phyloP scores from a whole-genome alignment of 2,113 vertebrate genomes.

The Nettapus auritus region DNA sequence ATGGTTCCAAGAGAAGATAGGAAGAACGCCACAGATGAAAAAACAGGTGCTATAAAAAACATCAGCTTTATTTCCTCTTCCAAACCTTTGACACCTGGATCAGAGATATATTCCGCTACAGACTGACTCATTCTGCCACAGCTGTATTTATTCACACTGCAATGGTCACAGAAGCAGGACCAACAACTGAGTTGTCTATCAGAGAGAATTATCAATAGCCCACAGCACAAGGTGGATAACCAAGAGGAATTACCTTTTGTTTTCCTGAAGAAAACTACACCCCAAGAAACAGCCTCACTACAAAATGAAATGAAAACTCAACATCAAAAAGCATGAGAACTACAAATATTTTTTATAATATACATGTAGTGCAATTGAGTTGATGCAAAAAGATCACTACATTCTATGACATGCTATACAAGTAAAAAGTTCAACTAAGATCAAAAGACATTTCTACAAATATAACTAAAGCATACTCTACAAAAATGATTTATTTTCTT shows the following conservation, averaged over 20 bases:
- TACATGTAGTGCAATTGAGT: not conserved
- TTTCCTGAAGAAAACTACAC: not conserved
- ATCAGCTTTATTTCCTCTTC: slow-evolving; percentile 3
- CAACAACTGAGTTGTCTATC: not conserved
- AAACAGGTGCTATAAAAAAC: not conserved
- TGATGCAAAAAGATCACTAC: not conserved
- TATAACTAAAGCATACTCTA: not conserved
- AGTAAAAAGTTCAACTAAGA: not conserved
- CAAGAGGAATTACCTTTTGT: not conserved
- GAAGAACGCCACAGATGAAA: not conserved
- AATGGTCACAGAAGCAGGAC: not conserved
- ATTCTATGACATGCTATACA: not conserved
- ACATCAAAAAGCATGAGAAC: not conserved
- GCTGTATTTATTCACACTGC: not conserved
- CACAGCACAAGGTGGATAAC: not conserved
- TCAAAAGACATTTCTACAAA: not conserved
- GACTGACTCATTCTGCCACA: not conserved
- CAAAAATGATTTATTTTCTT: not conserved
- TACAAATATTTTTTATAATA: not conserved
- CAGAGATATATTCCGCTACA: slow-evolving; percentile 1
- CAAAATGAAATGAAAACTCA: not conserved
- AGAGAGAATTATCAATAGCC: not conserved
- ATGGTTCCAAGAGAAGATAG: not conserved
- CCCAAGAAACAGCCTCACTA: not conserved
- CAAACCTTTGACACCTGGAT: slow-evolving; percentile 16